Evolutionary conservation across 23 tunicate species (phyloP).

Genomic region (Phallusia fumigata): DNA sequence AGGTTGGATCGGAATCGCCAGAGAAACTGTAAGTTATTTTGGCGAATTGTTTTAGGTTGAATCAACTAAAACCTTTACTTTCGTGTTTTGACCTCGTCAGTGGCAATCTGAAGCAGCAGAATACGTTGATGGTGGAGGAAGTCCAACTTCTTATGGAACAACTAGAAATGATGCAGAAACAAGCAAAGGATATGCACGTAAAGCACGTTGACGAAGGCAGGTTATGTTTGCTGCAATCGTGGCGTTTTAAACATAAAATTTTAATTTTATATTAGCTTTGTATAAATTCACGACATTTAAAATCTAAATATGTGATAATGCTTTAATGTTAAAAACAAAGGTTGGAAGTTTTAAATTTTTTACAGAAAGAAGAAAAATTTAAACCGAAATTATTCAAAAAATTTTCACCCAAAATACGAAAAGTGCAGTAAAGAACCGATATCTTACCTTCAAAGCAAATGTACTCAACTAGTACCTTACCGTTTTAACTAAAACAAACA

Average conservation of each 20-base stretch:
- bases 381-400: too few species aligned
- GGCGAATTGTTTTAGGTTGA: neutral
- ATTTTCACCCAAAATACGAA: too few species aligned
- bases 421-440: too few species aligned
- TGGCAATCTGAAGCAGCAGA: conserved; percentile 70
- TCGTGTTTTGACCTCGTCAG: conserved; percentile 11
- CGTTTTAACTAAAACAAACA: too few species aligned
- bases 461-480: too few species aligned
- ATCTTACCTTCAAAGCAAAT: too few species aligned
- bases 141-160: conserved; percentile 76
- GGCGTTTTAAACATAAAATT: neutral
- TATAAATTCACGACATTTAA: too few species aligned
- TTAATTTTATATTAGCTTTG: too few species aligned
- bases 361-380: neutral
- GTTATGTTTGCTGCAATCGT: neutral
- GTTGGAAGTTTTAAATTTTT: neutral
- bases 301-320: too few species aligned
- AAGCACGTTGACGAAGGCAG: conserved; percentile 70
- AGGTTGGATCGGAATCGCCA: conserved; percentile 20
- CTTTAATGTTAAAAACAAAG: too few species aligned
- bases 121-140: conserved; percentile 74
- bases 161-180: conserved; percentile 55
- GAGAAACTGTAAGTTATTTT: conserved; percentile 43
- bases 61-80: neutral
- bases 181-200: conserved; percentile 37